Base-by-base conservation (phyloP, 92 coral and sea anemone genomes). In the Plumapathes pennacea region DNA sequence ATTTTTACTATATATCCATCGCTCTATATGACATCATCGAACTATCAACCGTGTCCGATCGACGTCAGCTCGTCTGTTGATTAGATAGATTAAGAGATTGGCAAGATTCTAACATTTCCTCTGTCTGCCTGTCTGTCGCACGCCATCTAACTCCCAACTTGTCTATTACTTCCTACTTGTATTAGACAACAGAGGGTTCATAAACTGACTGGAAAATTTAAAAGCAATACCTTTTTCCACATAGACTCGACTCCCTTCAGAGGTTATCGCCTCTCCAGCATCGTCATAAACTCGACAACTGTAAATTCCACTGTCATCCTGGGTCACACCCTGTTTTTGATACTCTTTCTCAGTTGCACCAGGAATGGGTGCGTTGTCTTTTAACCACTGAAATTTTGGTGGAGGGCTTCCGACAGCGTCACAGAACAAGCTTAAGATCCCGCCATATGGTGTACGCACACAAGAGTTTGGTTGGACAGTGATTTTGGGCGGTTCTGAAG, bases 331-430 rank as follows among this genome's bases (percentile, higher is more conserved):
- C 14, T 59, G 53, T 58, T 62, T 88, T 18, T 41, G 68, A 19
- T 79, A 81, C 65, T 83, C 85, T 30, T 87, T 68, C 1, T 38
- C 20, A 10, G 73, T 71, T 17, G 89, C 85, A 8, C 84, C 88
- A 12, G 27, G 67, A 37, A 92, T 60, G 10, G 77, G 86, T 12
- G 19, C 31, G 25, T 74, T 77, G 49, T 88, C 81, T 65, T 81
- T 89, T 33, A 60, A 73, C 98, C 96, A 92, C 54, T 92, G 96
- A 46, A 67, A 92, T 13, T 38, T 60, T 12, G 96, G 96, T 0
- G 85, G 88, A 13, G 98, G 96, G 20, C 82, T 84, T 1, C 96
- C 94, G 19, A 82, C 89, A 4, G 89, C 92, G 53, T 92, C 98
- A 77, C 98, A 92, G 41, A 61, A 86, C 37, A 86, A 43, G 25